phyloP scores from a whole-genome alignment of 2,113 vertebrate species.

The Zosterops borbonicus region DNA sequence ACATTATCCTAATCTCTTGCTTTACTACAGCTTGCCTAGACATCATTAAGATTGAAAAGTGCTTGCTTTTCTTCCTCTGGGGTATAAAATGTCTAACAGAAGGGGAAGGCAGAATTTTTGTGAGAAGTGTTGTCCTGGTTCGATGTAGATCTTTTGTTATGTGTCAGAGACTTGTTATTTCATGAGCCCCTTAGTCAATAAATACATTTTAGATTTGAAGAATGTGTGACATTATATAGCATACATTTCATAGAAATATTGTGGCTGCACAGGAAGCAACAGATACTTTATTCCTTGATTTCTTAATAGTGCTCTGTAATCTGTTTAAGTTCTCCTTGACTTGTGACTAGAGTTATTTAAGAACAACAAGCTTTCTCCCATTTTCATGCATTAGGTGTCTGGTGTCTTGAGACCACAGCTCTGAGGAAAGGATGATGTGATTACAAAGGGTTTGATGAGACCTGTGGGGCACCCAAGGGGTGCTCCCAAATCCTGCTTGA shows the following conservation, averaged over 20 bases:
- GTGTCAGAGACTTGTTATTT: not conserved
- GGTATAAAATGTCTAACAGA: not conserved
- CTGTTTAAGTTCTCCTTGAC: not conserved
- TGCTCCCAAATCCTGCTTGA: fast-evolving
- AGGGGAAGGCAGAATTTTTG: not conserved
- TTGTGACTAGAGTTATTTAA: not conserved
- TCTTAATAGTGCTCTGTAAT: not conserved
- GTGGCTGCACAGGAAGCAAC: not conserved
- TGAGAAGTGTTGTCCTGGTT: not conserved
- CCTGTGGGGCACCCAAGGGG: not conserved
- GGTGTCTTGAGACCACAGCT: not conserved
- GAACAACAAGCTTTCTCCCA: not conserved
- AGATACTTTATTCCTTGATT: not conserved
- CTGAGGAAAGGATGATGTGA: not conserved
- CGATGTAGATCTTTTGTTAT: not conserved
- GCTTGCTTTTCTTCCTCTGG: not conserved
- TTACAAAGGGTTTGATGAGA: not conserved
- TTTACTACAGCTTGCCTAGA: not conserved
- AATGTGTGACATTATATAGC: not conserved
- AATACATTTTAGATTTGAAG: not conserved
- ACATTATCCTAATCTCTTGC: not conserved
- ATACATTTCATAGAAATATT: not conserved
- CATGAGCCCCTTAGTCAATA: not conserved
- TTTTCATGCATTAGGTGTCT: not conserved
- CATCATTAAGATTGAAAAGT: not conserved